Conservation (phyloP, 2,797 vertebrate genomes). For the Vipera latastei region DNA sequence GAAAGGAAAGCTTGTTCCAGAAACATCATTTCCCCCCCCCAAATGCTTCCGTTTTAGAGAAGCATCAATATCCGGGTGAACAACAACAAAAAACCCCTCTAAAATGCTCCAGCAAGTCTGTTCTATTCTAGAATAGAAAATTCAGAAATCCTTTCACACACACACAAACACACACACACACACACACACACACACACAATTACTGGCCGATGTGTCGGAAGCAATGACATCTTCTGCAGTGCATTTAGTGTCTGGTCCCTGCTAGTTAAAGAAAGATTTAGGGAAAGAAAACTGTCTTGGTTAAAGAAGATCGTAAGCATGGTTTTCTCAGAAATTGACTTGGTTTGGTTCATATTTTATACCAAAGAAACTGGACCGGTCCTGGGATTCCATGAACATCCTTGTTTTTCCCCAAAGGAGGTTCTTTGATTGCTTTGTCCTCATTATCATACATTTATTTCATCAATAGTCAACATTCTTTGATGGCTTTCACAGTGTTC, state of each 20-base stretch:
- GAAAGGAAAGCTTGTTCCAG: not conserved
- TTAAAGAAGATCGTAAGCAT: not conserved
- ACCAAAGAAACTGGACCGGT: not conserved
- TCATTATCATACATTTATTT: not conserved
- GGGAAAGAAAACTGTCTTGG: not conserved
- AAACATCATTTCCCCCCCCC: not conserved
- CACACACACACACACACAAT: too few relatives aligned
- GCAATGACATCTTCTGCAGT: not conserved
- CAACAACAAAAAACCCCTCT: not conserved
- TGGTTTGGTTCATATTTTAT: not conserved
- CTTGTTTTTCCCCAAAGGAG: not conserved
- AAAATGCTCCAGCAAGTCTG: not conserved
- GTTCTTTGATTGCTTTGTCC: not conserved
- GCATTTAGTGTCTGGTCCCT: too few relatives aligned
- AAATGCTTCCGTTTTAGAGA: not conserved
- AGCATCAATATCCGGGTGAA: not conserved
- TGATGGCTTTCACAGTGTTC: rapidly evolving
- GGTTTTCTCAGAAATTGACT: not conserved
- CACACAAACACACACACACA: too few relatives aligned
- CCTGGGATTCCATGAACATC: not conserved
- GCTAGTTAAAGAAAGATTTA: not conserved
- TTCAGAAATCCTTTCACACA: not conserved
- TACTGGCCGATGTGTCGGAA: not conserved
- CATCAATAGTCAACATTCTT: not conserved
- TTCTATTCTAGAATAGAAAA: not conserved